Evolutionary conservation across 2,113 vertebrate species (phyloP).

Genomic region (Mormyrus iriodes): DNA sequence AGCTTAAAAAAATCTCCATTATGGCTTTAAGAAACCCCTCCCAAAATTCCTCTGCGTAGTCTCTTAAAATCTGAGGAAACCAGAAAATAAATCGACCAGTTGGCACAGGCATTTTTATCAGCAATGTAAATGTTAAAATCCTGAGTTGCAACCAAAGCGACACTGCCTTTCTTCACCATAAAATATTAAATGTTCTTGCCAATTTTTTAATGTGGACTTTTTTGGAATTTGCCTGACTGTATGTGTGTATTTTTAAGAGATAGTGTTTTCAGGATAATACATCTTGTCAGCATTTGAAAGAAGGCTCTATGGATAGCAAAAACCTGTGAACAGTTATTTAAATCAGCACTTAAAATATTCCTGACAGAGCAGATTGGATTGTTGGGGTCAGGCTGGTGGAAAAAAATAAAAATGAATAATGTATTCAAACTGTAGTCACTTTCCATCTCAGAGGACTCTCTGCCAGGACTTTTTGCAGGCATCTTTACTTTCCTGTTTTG

Average conservation of each 20-base stretch:
- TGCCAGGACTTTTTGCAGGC: not conserved
- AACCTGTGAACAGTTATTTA: not conserved
- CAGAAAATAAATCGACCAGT: not conserved
- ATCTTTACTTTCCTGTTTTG: not conserved
- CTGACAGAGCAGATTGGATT: constrained; percentile 11
- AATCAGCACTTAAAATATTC: constrained; percentile 8
- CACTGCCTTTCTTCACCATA: not conserved
- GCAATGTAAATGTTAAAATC: not conserved
- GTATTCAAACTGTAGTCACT: not conserved
- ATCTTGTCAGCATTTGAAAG: constrained; percentile 4
- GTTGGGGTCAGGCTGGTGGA: not conserved
- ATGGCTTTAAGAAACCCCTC: not conserved
- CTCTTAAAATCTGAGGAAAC: not conserved
- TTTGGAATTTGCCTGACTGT: not conserved
- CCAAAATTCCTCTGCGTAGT: not conserved
- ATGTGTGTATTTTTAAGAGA: not conserved
- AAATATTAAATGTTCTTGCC: not conserved
- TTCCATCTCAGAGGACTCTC: not conserved
- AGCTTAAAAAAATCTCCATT: not conserved
- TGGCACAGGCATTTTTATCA: not conserved
- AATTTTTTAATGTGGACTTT: not conserved
- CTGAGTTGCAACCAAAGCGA: not conserved
- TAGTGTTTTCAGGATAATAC: not conserved
- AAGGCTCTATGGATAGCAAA: not conserved
- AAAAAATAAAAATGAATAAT: constrained; percentile 1